Base-by-base conservation (phyloP, 2,888 invertebrate species). In the Caenorhabditis parvicauda region DNA sequence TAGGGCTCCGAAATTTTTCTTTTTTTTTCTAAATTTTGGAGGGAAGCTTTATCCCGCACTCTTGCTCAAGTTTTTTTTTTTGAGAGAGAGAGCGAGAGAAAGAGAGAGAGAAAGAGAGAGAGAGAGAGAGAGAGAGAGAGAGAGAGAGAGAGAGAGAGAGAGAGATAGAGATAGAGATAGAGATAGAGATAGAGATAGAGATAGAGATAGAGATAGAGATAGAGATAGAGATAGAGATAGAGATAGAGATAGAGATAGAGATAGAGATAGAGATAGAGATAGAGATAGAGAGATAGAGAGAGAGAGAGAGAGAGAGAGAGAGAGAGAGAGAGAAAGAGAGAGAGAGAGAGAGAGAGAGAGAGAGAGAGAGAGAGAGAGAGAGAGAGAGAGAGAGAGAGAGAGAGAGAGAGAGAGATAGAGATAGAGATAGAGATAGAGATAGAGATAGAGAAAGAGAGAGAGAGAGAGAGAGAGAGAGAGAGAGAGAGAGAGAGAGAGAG, bases 161-260 rank as follows among this genome's bases (percentile, higher is more conserved):
- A 22, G 41, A 46, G 42, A 19, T 29, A 21, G 46, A 56, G 53
- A 21, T 48, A 54, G 45, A 48, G 35, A 22, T 35, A 22, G 24
- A n/a, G 21, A 9, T 27, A 32, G 28, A 47, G 39, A 37, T 3
- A 12, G 55, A 44, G 38, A 49, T 6, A 41, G 14, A 4, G 29
- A 12, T 21, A 32, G 24, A 39, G 32, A 46, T 47, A 52, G 42
- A 48, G 41, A 46, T n/a, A n/a, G n/a, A n/a, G n/a, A n/a, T n/a
- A n/a, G n/a, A n/a, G n/a, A n/a, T n/a, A n/a, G n/a, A n/a, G 17
- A 32, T 41, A 7, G 21, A 54, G 35, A 38, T n/a, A 12, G 27
- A 46, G 49, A 60, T 50, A 27, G 48, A 43, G 47, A 55, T 48
- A 35, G 39, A 44, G 45, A 37, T 44, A 52, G 45, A 37, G 51